Base-by-base conservation (phyloP, 2,888 invertebrate species). In the Merodon equestris region DNA sequence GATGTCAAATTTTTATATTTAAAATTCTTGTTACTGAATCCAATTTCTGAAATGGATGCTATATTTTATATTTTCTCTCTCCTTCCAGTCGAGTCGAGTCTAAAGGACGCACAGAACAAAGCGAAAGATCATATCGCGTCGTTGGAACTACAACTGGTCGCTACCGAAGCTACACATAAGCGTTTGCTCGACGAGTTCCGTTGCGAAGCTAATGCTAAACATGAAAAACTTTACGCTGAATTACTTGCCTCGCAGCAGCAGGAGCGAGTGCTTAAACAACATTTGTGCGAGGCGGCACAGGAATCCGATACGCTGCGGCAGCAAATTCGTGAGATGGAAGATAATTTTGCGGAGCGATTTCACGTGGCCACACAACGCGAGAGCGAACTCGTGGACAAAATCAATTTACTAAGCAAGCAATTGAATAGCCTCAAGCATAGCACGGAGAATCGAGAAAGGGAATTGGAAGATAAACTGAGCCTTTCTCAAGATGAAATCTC, bases 71-170 rank as follows among this genome's bases (percentile, higher is more conserved):
- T 47, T 19, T 34, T 7, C 10, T 54, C 38, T 47, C 57, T 71
- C 34, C 38, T 88, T 88, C 0, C 85, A 92, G 92, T 91, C 86
- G 91, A 91, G 86, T 90, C 91, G 87, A 91, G 90, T 88, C 86
- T 91, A 86, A 89, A 75, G 68, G 87, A 89, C 66, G 82, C 86
- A 47, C 85, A 88, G 81, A 70, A 82, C 68, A 82, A 84, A 61
- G 86, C 87, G 42, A 85, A 86, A 75, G 84, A 87, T 27, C 86
- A 86, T 56, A 84, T 87, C 51, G 74, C 83, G 18, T 82, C 84
- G 15, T 72, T 89, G 1, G 86, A 89, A 67, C 56, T 82, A 9
- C 86, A 87, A 82, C 74, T 89, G 73, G 76, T 54, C 38, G 82
- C 83, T 67, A 87, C 86, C 79, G 85, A 88, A 38, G 83, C 79